Conservation (phyloP, 2,888 invertebrate genomes). For the Phengaris arion region DNA sequence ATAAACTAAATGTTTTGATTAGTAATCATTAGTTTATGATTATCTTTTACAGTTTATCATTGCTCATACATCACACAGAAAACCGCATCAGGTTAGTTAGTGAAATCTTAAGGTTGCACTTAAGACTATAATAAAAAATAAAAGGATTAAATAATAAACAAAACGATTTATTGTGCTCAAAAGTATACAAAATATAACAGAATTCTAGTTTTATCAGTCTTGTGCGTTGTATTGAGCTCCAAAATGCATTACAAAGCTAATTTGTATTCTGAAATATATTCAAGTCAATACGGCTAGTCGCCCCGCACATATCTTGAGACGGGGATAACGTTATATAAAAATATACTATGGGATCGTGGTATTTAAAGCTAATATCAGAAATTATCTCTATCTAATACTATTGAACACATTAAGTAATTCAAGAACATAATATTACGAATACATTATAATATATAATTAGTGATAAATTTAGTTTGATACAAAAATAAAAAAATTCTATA, state of each 20-base stretch:
- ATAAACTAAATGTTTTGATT: background rate
- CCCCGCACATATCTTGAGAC: constrained; percentile 33
- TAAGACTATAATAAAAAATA: constrained; percentile 51
- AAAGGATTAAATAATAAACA: constrained; percentile 66
- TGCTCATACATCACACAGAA: constrained; percentile 75
- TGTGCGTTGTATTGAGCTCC: constrained; percentile 77
- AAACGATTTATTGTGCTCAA: constrained; percentile 77
- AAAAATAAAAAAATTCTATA: background rate
- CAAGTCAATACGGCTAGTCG: constrained; percentile 28
- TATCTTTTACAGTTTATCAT: constrained; percentile 5
- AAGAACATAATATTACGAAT: background rate
- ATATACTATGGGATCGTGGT: constrained; percentile 6
- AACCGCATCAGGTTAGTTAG: constrained; percentile 12
- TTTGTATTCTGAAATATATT: constrained; percentile 46
- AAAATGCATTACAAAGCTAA: constrained; percentile 72
- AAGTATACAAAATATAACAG: constrained; percentile 69
- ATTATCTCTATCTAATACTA: background rate
- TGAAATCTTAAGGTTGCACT: constrained; percentile 11
- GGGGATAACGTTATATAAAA: background rate
- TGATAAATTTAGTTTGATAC: background rate
- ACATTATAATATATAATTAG: background rate
- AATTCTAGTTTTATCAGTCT: constrained; percentile 73
- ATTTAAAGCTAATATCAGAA: constrained; percentile 16
- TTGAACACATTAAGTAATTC: constrained; percentile 7
- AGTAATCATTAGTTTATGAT: background rate